Evolutionary conservation across 2,113 vertebrate genomes (phyloP).

Genomic region (Lophura nycthemera): DNA sequence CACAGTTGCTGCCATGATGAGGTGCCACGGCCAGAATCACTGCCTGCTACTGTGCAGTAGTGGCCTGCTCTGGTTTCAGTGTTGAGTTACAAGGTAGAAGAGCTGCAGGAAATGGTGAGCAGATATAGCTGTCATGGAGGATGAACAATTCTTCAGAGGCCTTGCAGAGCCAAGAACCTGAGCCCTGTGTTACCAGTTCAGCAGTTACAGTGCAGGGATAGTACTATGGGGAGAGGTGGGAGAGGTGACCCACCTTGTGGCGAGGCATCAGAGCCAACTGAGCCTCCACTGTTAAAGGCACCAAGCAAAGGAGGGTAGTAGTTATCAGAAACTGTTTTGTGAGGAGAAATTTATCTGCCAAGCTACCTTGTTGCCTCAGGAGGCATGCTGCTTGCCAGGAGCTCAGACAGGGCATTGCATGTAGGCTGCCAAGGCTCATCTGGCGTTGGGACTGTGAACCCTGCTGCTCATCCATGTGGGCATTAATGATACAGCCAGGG

Average conservation of each 20-base stretch:
- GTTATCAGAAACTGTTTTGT: neutral
- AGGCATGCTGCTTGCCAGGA: neutral
- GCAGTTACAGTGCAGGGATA: neutral
- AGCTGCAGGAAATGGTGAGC: neutral
- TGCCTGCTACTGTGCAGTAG: neutral
- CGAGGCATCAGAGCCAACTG: neutral
- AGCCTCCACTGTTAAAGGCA: neutral
- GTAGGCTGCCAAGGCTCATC: neutral
- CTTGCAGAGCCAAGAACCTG: neutral
- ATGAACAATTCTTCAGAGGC: neutral
- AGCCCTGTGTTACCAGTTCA: neutral
- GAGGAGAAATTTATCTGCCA: neutral
- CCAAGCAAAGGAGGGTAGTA: neutral
- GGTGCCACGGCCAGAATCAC: accelerated
- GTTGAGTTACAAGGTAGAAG: neutral
- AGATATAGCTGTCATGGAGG: neutral
- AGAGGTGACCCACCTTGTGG: neutral
- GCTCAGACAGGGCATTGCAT: accelerated
- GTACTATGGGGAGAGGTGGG: neutral
- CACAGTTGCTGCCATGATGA: neutral
- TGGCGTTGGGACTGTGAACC: neutral
- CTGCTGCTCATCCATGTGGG: neutral
- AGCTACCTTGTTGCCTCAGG: neutral
- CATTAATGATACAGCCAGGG: neutral
- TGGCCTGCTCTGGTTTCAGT: neutral